Conservation (phyloP, 2,113 vertebrate species). For the Oncorhynchus tshawytscha region DNA sequence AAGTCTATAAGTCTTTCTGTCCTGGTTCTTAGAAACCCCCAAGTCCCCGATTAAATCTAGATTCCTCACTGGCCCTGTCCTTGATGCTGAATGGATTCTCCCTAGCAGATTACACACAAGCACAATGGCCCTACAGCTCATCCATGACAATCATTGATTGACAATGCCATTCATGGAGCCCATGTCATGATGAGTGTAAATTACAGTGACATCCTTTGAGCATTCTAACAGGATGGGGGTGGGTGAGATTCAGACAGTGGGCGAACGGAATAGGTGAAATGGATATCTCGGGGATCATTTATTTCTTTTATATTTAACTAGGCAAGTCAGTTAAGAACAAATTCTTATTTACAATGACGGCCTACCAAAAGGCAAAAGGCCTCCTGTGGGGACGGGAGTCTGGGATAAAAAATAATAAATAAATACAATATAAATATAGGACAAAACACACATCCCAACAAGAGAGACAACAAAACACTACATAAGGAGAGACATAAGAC, state of each 20-base stretch:
- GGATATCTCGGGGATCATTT: background rate
- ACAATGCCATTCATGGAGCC: constrained; percentile 80
- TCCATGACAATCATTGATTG: constrained; percentile 97
- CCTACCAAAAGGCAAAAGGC: too few species aligned
- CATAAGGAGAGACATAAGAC: too few species aligned
- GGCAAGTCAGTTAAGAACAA: too few species aligned
- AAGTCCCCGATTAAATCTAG: too few species aligned
- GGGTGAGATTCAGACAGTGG: background rate
- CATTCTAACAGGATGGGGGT: constrained; percentile 10
- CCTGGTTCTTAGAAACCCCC: constrained; percentile 64
- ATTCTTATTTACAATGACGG: too few species aligned
- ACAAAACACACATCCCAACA: too few species aligned
- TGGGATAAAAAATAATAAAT: too few species aligned
- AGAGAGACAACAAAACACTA: too few species aligned
- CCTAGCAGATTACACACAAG: constrained; percentile 85
- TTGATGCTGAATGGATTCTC: constrained; percentile 89
- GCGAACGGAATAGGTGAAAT: background rate
- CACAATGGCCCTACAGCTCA: constrained; percentile 90
- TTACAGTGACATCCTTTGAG: constrained; percentile 76
- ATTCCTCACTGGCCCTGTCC: constrained; percentile 86
- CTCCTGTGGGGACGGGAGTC: too few species aligned
- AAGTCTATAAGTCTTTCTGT: constrained; percentile 80
- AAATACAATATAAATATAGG: too few species aligned
- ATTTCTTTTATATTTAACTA: too few species aligned
- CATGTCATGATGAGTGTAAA: constrained; percentile 88